Evolutionary conservation across 2,113 vertebrate genomes (phyloP).

Genomic region (Labeo catla): DNA sequence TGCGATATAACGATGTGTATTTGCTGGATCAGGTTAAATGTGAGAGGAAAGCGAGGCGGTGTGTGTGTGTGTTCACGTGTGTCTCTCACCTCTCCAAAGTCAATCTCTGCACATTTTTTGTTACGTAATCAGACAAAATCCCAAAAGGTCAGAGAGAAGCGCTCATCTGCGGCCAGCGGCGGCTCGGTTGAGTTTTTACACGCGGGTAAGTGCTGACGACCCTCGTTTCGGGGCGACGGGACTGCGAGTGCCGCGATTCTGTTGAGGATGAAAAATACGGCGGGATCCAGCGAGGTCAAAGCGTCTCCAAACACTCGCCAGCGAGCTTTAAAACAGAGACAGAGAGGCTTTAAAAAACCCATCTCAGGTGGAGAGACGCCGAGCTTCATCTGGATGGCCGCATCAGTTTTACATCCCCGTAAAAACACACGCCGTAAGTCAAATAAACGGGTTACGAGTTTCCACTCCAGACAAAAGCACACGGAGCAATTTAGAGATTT

Average conservation of each 20-base stretch:
- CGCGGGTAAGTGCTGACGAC: not conserved
- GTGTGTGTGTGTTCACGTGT: not conserved
- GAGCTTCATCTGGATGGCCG: too few relatives aligned
- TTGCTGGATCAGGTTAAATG: too few relatives aligned
- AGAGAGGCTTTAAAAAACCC: not conserved
- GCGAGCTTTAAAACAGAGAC: not conserved
- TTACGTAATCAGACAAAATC: conserved; percentile 1
- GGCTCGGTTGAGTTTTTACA: not conserved
- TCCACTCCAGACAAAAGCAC: not conserved
- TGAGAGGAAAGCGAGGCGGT: too few relatives aligned
- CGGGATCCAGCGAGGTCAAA: not conserved
- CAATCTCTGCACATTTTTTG: not conserved
- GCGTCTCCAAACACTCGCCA: not conserved
- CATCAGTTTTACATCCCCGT: not conserved
- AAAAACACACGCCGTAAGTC: not conserved
- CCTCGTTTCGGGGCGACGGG: not conserved
- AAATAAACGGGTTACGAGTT: not conserved
- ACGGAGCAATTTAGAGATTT: not conserved
- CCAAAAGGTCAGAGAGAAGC: not conserved
- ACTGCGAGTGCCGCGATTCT: too few relatives aligned
- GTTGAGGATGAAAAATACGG: not conserved
- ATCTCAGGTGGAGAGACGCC: not conserved
- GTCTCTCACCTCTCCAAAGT: not conserved
- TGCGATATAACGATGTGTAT: too few relatives aligned
- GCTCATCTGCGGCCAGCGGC: not conserved